Evolutionary conservation across 1,140 invertebrate genomes (phyloP), one percentile per base, ranked within the genome.

Genomic region (Drosophila sturtevanti): DNA sequence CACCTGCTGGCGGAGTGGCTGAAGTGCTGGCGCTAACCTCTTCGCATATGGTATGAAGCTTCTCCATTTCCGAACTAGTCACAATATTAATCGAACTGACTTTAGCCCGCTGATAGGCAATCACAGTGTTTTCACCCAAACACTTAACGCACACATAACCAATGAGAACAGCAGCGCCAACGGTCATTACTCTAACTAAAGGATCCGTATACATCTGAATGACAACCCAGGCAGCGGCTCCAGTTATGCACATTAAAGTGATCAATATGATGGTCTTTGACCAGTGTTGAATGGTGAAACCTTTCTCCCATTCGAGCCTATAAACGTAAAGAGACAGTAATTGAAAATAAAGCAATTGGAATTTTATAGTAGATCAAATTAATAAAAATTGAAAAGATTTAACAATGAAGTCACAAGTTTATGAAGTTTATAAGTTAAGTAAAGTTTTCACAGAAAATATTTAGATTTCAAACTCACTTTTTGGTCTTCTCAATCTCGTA

Each of bases 71-170:
- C 1, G 85, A 80, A 54, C 79, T 92, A 44, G 90, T 89, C 16
- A 96, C 93, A 77, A 98, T 98, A 79, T 95, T 96, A n/a, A 98
- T 93, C 0, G 96, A 96, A 7, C 96, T 97, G 11, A 98, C 96
- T 92, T 97, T 97, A 63, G 97, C 96, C 34, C 97, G 94, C 81
- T 97, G 96, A 92, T 97, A 97, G 10, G 97, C 97, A 41, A 95
- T 95, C 9, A 97, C 95, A 1, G 97, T 97, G 89, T 97, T 97
- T 80, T 97, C 94, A 58, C 97, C 96, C 41, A 98, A 93, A 91
- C 96, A 97, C 92, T 92, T 96, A 76, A 97, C 94, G 61, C 96
- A 97, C 58, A 98, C 94, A 87, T 98, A 98, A 75, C 95, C 96
- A 61, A 97, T 94, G 65, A 98, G 93, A 18, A 97, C 92, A 37